Percentiles rank a stretch among this genome's conserved stretches.
Conservation (phyloP, 2,113 vertebrate species). For the Crotalus viridis region DNA sequence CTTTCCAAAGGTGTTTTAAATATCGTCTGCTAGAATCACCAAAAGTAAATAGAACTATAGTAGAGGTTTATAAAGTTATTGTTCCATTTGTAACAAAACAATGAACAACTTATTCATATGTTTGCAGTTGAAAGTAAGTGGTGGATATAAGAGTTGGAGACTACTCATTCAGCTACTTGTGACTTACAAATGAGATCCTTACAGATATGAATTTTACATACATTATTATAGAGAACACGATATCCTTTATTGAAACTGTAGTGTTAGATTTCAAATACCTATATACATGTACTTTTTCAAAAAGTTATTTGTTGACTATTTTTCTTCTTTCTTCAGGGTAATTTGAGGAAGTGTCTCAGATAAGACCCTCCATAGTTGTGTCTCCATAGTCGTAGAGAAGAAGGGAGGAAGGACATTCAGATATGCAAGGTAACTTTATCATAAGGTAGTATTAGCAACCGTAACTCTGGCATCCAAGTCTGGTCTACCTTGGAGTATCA, state of each 20-base stretch:
- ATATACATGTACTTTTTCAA: not conserved
- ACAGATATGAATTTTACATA: not conserved
- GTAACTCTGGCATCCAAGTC: not conserved
- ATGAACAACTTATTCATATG: not conserved
- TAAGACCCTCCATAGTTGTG: not conserved
- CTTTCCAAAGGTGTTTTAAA: not conserved
- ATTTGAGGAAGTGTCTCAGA: not conserved
- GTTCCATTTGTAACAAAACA: not conserved
- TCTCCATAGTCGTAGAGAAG: not conserved
- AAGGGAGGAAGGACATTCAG: not conserved
- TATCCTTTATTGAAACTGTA: not conserved
- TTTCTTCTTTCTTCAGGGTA: not conserved
- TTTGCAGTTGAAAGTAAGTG: not conserved
- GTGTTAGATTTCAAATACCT: not conserved
- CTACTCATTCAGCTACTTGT: not conserved
- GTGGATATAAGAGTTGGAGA: not conserved
- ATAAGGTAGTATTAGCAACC: not conserved
- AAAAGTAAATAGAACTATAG: not conserved
- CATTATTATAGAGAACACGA: not conserved
- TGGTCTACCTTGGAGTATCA: not conserved
- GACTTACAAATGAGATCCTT: not conserved
- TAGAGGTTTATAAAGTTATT: not conserved
- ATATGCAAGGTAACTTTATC: not conserved
- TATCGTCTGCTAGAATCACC: not conserved
- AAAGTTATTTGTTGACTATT: not conserved